Base-by-base conservation (phyloP, 92 coral and sea anemone genomes). In the Blastomussa wellsi region DNA sequence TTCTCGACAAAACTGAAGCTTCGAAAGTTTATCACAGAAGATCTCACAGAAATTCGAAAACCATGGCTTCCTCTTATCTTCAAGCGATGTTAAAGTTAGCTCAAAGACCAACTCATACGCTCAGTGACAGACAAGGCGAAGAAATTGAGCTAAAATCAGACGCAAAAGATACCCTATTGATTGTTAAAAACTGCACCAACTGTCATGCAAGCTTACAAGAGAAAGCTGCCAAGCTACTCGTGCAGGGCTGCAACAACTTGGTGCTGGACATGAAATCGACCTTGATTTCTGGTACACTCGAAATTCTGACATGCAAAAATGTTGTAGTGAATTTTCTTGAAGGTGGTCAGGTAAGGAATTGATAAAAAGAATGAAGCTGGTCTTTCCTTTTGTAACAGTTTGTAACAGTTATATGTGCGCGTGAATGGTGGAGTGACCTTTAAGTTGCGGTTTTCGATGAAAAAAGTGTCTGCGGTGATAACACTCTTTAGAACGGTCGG, bases 181-280 rank as follows among this genome's bases (percentile, higher is more conserved):
- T 91, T 62, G 87, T 96, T 36, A 91, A 89, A 33, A 88, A 90
- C 32, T 96, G 99, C 84, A 84, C 90, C 35, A 91, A 90, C 78
- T 94, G 99, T 47, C 93, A 88, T 52, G 89, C 79, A 32, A 73
- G 65, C 16, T 87, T 92, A 33, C 38, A 79, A 65, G 92, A 91
- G 72, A 96, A 96, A 72, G 95, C 97, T 28, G 94, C 93, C 31
- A 96, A 96, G 85, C 82, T 96, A 44, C 84, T 95, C 48, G 83
- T 96, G 19, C 94, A 96, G 72, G 89, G 93, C 44, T 96, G 99
- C 71, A 78, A 86, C 33, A 93, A 96, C 79, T 86, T 96, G 81
- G 92, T 93, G 19, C 84, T 96, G n/a, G 92, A 92, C 82, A 74
- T 94, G 38, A 86, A 88, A 33, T 86, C 81, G 55, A 73, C 92